phyloP scores from a whole-genome alignment of 2,113 vertebrate genomes.

The Scartelaos histophorus region DNA sequence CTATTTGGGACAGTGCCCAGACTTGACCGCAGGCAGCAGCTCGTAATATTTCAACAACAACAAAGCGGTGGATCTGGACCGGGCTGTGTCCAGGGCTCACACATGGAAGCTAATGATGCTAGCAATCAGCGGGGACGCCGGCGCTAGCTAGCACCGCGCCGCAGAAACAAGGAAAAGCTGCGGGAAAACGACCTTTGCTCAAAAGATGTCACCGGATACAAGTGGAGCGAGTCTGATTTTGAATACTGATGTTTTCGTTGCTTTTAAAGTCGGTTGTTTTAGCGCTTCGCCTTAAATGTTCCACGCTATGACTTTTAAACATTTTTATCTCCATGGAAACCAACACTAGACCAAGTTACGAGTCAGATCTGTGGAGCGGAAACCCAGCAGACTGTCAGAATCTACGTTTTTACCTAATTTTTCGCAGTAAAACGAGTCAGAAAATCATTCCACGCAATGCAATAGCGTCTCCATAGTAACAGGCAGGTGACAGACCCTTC shows the following conservation, averaged over 20 bases:
- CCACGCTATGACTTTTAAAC: too few species aligned
- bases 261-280: neutral
- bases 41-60: conserved; percentile 47
- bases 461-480: too few species aligned
- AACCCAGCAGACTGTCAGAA: too few species aligned
- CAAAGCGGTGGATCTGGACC: conserved; percentile 33
- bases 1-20: conserved; percentile 57
- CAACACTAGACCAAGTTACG: too few species aligned
- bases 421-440: too few species aligned
- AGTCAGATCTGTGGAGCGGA: too few species aligned
- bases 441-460: too few species aligned
- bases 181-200: neutral
- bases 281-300: too few species aligned
- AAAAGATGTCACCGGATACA: neutral
- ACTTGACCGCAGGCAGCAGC: conserved; percentile 34
- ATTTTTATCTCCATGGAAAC: too few species aligned
- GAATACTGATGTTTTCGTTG: neutral
- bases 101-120: conserved; percentile 7
- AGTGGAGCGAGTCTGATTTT: neutral
- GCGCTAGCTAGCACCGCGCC: neutral
- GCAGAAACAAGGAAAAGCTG: neutral
- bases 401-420: too few species aligned
- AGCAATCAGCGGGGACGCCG: neutral
- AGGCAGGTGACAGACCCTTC: too few species aligned
- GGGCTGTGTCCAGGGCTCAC: conserved; percentile 13